Percentiles rank a stretch among this genome's conserved stretches.
phyloP scores from a whole-genome alignment of 2,888 invertebrate species.

The Pterostichus madidus region DNA sequence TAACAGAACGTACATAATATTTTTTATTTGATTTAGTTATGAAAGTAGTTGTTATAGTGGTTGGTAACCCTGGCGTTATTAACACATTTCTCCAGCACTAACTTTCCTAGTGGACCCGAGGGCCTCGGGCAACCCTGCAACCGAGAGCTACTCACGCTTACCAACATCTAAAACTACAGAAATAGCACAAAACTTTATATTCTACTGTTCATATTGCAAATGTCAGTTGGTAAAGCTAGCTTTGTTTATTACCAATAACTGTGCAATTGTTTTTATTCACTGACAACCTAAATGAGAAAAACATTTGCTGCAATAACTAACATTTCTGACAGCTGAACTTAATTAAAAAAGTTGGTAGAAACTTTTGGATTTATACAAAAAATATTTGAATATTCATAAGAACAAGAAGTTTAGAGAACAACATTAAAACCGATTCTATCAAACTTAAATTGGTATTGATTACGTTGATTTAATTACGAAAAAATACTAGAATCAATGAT shows the following conservation, averaged over 20 bases:
- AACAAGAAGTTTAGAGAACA: slow-evolving; percentile 29
- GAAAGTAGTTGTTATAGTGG: background rate
- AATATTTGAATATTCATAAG: slow-evolving; percentile 38
- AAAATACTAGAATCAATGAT: no score
- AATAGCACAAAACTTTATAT: slow-evolving; percentile 20
- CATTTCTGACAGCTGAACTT: slow-evolving; percentile 20
- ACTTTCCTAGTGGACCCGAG: slow-evolving; percentile 45
- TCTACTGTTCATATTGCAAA: background rate
- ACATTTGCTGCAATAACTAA: slow-evolving; percentile 42
- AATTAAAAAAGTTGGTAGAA: slow-evolving; percentile 21
- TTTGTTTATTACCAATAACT: slow-evolving; percentile 45
- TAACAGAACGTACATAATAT: background rate
- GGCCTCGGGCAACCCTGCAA: background rate
- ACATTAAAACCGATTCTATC: background rate
- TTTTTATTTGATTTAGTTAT: background rate
- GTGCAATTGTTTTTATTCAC: slow-evolving; percentile 34
- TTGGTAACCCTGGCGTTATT: background rate
- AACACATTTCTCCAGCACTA: slow-evolving; percentile 9
- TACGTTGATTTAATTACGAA: background rate
- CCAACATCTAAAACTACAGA: slow-evolving; percentile 6
- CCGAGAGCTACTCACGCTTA: background rate
- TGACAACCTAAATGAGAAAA: slow-evolving; percentile 37
- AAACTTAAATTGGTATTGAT: background rate
- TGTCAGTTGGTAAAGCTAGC: slow-evolving; percentile 12
- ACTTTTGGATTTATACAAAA: background rate